A percentile compares a stretch with the other conserved stretches of the same genome.
phyloP scores from a whole-genome alignment of 2,797 vertebrate genomes.

The Aselliscus stoliczkanus region DNA sequence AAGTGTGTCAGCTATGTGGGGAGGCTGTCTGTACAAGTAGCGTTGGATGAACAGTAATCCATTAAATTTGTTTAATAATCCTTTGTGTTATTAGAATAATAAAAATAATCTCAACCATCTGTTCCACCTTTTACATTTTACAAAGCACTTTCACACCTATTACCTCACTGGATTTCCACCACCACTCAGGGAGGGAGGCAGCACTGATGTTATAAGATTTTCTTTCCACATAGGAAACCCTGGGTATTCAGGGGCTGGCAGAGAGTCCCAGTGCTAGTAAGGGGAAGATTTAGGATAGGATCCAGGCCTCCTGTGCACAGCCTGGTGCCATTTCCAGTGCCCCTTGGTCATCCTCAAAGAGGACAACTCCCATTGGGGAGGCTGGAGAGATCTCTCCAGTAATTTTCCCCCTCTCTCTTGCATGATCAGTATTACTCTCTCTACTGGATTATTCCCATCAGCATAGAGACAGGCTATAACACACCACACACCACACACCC shows the following conservation, averaged over 20 bases:
- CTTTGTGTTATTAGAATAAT: constrained; percentile 31
- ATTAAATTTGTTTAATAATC: constrained; percentile 40
- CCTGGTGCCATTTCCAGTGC: neutral
- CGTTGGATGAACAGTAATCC: constrained; percentile 19
- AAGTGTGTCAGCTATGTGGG: neutral
- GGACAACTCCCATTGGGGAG: neutral
- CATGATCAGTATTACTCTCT: neutral
- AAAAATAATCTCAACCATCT: constrained; percentile 25
- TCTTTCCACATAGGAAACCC: neutral
- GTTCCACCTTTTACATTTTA: neutral
- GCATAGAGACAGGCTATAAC: neutral
- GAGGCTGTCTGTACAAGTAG: neutral
- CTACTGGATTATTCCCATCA: neutral
- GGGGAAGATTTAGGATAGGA: neutral
- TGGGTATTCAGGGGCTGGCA: neutral
- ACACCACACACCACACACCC: neutral
- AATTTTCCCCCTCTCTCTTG: too few species aligned
- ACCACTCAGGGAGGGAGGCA: neutral
- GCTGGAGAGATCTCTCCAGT: neutral
- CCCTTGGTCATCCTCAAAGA: neutral
- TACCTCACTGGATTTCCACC: neutral
- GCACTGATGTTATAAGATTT: neutral
- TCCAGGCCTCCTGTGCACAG: neutral
- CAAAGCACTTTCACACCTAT: constrained; percentile 30
- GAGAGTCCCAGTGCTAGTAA: neutral